Conservation (phyloP, 2,113 vertebrate genomes). For the Pterocles burchelli region DNA sequence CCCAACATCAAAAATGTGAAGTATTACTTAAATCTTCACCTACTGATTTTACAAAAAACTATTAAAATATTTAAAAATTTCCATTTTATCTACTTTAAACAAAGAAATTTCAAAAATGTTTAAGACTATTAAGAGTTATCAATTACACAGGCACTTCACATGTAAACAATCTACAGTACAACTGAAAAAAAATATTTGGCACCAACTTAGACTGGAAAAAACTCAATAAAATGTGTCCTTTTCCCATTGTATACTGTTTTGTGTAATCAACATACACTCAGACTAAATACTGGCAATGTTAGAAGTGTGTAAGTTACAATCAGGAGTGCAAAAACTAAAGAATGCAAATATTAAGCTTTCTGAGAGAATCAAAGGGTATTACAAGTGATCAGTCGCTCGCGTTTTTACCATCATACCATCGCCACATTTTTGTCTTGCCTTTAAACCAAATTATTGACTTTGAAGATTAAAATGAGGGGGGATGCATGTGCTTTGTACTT, state of each 20-base stretch:
- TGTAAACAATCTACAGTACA: slow-evolving; percentile 86
- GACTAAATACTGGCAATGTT: slow-evolving; percentile 69
- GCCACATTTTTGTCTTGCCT: background rate
- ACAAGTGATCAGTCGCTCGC: background rate
- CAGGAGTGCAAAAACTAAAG: slow-evolving; percentile 69
- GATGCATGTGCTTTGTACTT: background rate
- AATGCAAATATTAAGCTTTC: slow-evolving; percentile 58
- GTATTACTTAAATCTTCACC: slow-evolving; percentile 71
- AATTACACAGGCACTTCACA: slow-evolving; percentile 88
- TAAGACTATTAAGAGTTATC: slow-evolving; percentile 79
- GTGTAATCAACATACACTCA: slow-evolving; percentile 65
- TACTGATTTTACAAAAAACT: slow-evolving; percentile 73
- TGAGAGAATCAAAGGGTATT: slow-evolving; percentile 45
- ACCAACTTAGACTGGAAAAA: slow-evolving; percentile 79
- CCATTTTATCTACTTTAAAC: slow-evolving; percentile 71
- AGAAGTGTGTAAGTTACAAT: slow-evolving; percentile 67
- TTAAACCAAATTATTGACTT: background rate
- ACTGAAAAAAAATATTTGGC: slow-evolving; percentile 80
- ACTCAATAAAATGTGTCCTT: slow-evolving; percentile 58
- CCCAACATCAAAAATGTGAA: slow-evolving; percentile 73
- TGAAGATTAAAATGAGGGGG: background rate
- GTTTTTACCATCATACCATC: slow-evolving; percentile 12
- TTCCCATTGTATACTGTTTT: slow-evolving; percentile 37
- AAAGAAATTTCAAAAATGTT: slow-evolving; percentile 77
- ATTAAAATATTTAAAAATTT: slow-evolving; percentile 78